These are phyloP conservation scores for Pheosia gnoma DNA, from an alignment of 2,888 invertebrate genomes.

Conservation along the genomic window DNA sequence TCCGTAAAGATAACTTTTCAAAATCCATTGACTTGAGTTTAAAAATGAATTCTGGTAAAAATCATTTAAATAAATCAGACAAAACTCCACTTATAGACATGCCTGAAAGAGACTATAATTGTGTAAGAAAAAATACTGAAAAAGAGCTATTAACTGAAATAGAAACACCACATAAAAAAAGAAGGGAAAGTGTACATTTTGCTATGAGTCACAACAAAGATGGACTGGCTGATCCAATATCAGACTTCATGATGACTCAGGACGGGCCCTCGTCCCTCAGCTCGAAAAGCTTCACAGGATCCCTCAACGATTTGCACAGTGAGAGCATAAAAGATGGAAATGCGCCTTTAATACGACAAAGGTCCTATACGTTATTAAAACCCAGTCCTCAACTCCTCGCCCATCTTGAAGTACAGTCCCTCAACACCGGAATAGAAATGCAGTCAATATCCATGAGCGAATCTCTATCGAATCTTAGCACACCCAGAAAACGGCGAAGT, in stretches of 20 bases:
- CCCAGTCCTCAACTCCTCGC: conserved; percentile 90
- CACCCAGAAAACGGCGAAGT: conserved; percentile 66
- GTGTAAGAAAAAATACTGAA: conserved; percentile 34
- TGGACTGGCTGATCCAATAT: conserved; percentile 39
- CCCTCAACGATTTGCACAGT: conserved; percentile 72
- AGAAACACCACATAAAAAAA: conserved; percentile 28
- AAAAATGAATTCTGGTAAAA: conserved; percentile 53
- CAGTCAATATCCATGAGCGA: conserved; percentile 81
- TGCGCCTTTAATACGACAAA: conserved; percentile 85
- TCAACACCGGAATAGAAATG: conserved; percentile 75
- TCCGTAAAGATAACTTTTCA: conserved; percentile 35
- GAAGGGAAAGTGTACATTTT: conserved; percentile 18
- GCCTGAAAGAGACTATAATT: conserved; percentile 69
- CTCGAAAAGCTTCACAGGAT: conserved; percentile 75
- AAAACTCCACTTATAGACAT: conserved; percentile 48
- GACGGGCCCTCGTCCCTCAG: conserved; percentile 63
- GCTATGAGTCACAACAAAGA: conserved; percentile 48
- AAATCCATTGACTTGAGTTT: conserved; percentile 66
- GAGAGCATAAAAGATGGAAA: conserved; percentile 57
- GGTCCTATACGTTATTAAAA: conserved; percentile 90
- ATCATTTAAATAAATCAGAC: conserved; percentile 34
- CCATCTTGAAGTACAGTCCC: conserved; percentile 82
- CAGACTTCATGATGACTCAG: conserved; percentile 43
- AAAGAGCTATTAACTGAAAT: conserved; percentile 41
- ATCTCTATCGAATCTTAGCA: conserved; percentile 64